These are phyloP conservation scores for Pseudobourletiella spinata DNA, from an alignment of 1,140 invertebrate species.

Conservation along the genomic window DNA sequence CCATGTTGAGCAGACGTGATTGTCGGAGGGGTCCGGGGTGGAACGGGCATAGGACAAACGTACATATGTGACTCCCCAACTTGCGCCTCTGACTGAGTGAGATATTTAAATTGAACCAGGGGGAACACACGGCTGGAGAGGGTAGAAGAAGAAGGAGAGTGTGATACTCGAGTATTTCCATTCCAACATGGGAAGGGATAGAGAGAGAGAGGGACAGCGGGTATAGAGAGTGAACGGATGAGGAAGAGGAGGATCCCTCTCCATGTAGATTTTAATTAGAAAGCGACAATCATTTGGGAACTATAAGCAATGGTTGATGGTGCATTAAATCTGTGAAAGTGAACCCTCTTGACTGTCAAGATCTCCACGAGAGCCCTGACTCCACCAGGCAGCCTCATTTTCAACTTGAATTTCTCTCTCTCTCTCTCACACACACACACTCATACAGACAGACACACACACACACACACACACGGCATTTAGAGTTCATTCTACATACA, in stretches of 20 bases:
- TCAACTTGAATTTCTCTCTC: no score
- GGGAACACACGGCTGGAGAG: no score
- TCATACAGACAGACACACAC: no score
- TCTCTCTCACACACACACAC: no score
- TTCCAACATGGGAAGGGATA: not conserved
- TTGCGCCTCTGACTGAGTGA: not conserved
- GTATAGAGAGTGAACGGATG: not conserved
- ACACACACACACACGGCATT: no score
- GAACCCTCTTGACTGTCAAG: no score
- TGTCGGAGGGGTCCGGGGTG: not conserved
- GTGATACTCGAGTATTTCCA: not conserved
- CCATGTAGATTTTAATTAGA: constrained; percentile 27
- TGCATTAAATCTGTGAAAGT: constrained; percentile 28
- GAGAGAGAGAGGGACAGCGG: not conserved
- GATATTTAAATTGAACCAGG: no score
- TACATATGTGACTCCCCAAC: not conserved
- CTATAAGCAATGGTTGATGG: constrained; percentile 28
- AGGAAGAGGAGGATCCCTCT: not conserved
- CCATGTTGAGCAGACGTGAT: no score
- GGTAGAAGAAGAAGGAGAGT: not conserved
- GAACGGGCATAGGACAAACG: not conserved
- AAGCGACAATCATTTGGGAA: constrained; percentile 26
- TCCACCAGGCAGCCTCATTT: no score
- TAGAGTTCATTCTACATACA: no score
- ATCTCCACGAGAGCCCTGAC: no score